Evolutionary conservation across 2,113 vertebrate species (phyloP).

Genomic region (Gobiocypris rarus): DNA sequence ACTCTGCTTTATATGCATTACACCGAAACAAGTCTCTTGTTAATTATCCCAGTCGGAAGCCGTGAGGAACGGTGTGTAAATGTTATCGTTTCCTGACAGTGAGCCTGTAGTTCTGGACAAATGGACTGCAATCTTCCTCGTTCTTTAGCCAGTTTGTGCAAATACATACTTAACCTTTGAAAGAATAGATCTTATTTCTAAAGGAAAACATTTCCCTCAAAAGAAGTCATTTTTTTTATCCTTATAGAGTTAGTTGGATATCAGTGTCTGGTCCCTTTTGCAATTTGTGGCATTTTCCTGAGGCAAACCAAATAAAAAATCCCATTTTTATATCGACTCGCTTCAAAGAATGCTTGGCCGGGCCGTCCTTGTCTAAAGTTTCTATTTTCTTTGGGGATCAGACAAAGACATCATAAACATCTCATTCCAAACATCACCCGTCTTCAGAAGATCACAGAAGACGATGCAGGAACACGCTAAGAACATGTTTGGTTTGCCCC

Average conservation of each 20-base stretch:
- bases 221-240: not conserved
- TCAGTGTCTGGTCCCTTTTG: not conserved
- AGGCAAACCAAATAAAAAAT: slow-evolving; percentile 50
- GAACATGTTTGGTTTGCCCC: slow-evolving; percentile 57
- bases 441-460: slow-evolving; percentile 51
- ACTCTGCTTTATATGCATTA: not conserved
- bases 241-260: slow-evolving; percentile 13
- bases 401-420: slow-evolving; percentile 52
- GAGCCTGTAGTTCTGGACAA: not conserved
- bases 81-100: not conserved
- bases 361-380: slow-evolving; percentile 36
- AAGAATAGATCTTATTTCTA: slow-evolving; percentile 22
- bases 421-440: slow-evolving; percentile 51
- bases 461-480: slow-evolving; percentile 41
- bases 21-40: not conserved
- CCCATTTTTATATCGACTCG: slow-evolving; percentile 22
- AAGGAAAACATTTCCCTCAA: not conserved
- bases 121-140: not conserved
- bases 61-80: not conserved
- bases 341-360: slow-evolving; percentile 36
- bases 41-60: not conserved
- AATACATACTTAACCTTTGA: slow-evolving; percentile 22
- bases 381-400: slow-evolving; percentile 64
- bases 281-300: slow-evolving; percentile 19
- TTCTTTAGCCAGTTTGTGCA: not conserved